Conservation (phyloP, 2,113 vertebrate genomes). For the Sorex fumeus region DNA sequence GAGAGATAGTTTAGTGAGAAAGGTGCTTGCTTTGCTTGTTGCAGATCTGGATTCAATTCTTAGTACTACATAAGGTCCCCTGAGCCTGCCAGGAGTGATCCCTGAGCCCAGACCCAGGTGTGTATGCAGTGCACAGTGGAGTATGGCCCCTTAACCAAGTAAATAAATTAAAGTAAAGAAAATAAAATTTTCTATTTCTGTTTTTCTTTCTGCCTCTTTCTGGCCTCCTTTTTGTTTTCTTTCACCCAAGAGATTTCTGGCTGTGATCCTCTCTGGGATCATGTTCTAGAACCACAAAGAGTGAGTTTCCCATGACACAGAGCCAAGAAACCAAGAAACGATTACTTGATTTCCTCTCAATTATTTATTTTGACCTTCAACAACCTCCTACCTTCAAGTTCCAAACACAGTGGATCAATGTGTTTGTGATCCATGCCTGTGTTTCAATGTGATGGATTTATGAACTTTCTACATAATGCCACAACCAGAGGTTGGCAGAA, state of each 20-base stretch:
- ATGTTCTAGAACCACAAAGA: neutral
- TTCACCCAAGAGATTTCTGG: constrained; percentile 10
- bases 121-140: no score
- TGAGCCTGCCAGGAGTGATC: no score
- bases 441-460: constrained; percentile 3
- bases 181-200: neutral
- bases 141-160: no score
- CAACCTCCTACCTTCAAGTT: neutral
- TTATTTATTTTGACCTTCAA: neutral
- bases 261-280: neutral
- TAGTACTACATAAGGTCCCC: no score
- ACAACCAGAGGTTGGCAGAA: neutral
- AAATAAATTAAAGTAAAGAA: no score
- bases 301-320: neutral
- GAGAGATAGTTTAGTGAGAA: no score
- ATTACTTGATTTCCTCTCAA: neutral
- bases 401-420: neutral
- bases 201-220: neutral
- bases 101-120: no score
- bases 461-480: neutral
- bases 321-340: constrained; percentile 32
- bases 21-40: no score
- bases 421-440: neutral
- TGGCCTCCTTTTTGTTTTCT: neutral
- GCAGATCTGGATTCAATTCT: no score